Conservation (phyloP, 2,113 vertebrate genomes). For the Columba livia region DNA sequence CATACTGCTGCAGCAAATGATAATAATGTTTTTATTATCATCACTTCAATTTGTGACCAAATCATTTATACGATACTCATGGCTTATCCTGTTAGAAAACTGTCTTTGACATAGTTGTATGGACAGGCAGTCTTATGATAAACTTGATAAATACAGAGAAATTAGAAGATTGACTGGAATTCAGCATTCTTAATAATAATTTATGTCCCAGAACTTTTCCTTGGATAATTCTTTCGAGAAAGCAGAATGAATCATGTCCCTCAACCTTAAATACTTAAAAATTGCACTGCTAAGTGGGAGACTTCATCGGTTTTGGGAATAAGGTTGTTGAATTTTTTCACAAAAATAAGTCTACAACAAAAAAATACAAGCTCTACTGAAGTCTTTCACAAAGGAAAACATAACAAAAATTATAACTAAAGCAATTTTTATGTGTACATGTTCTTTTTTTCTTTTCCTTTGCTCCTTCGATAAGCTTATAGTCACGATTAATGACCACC, state of each 20-base stretch:
- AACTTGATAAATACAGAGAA: background rate
- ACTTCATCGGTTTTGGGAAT: background rate
- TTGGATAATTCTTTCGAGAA: background rate
- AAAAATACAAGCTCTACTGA: background rate
- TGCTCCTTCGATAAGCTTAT: background rate
- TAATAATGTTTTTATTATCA: background rate
- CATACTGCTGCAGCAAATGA: background rate
- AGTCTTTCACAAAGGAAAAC: background rate
- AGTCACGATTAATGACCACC: background rate
- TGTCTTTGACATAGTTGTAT: background rate
- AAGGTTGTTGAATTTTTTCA: background rate
- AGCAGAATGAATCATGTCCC: background rate
- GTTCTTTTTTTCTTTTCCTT: rapidly evolving
- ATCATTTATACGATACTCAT: background rate
- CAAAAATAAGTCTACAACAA: background rate
- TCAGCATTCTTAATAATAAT: background rate
- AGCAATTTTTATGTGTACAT: background rate
- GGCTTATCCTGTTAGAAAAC: background rate
- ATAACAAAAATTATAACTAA: background rate
- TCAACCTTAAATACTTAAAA: background rate
- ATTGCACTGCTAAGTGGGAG: background rate
- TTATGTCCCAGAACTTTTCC: background rate
- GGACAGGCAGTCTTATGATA: background rate
- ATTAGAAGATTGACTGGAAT: background rate
- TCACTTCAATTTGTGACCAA: background rate